Conservation (phyloP, 2,113 vertebrate species). For the Grallaria varia region DNA sequence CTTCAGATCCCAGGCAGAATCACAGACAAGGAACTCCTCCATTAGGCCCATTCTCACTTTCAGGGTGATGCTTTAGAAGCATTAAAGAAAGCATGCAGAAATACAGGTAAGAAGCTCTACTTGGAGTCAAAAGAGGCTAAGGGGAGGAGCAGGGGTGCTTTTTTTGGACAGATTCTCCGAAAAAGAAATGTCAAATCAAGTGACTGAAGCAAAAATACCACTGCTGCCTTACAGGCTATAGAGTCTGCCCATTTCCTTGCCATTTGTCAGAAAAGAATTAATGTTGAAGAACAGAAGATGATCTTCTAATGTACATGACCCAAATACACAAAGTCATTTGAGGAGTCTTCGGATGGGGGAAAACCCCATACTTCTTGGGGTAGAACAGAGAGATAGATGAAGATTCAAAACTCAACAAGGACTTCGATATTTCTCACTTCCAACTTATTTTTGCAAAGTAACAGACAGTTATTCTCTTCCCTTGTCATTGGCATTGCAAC, state of each 20-base stretch:
- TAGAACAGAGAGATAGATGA: not conserved
- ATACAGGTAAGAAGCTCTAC: not conserved
- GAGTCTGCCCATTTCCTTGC: not conserved
- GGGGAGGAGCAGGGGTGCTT: not conserved
- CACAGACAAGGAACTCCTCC: not conserved
- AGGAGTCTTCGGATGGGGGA: not conserved
- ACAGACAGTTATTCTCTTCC: not conserved
- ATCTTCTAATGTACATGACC: not conserved
- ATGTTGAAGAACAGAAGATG: not conserved
- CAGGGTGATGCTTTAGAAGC: not conserved
- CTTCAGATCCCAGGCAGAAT: not conserved
- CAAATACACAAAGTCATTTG: not conserved
- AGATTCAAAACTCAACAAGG: not conserved
- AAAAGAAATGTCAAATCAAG: constrained; percentile 41
- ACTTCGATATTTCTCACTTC: not conserved
- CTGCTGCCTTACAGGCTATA: constrained; percentile 1
- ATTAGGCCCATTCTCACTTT: not conserved
- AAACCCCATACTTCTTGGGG: not conserved
- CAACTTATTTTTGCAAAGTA: not conserved
- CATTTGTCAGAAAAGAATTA: not conserved
- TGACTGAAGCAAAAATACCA: constrained; percentile 57
- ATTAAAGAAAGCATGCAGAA: not conserved
- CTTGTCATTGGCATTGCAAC: constrained; percentile 9
- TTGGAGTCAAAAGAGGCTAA: not conserved
- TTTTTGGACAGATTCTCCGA: not conserved